Base-by-base conservation (phyloP, 2,888 invertebrate genomes). In the Phalangium opilio region DNA sequence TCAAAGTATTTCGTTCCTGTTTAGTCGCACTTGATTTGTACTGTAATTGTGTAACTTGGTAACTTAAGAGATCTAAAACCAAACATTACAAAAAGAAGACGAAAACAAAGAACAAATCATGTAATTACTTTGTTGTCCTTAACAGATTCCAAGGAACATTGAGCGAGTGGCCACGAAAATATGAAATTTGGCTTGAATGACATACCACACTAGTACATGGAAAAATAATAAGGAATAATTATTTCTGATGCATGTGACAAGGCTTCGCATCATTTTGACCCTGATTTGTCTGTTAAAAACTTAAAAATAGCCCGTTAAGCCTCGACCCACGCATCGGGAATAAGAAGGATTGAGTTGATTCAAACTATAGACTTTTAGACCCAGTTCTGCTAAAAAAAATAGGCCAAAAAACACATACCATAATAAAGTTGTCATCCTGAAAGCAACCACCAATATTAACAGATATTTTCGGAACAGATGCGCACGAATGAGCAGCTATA, bases 381-480 rank as follows among this genome's bases (percentile, higher is more conserved):
- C n/a, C n/a, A n/a, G n/a, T n/a, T n/a, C n/a, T n/a, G n/a, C 11
- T 21, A 19, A 12, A 43, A 34, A 43, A 18, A 21, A 15, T 45
- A 41, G n/a, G 12, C 34, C n/a, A 36, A 36, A 36, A 36, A 15
- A 36, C 12, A 36, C 7, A 48, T 50, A 62, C 62, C 62, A 64
- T 61, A 2, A 60, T 55, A 20, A 60, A 55, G 44, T 56, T 54
- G 43, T 62, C 62, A 47, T 61, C 61, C 14, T 54, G 54, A 41
- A 54, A 57, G 38, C 61, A 61, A 14, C 57, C 59, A 3, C 60
- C 56, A 15, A 63, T 38, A 38, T 61, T 61, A 11, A 64, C 17
- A n/a, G 56, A 47, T 27, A 64, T 57, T 52, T 62, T 62, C 4
- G 63, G 62, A 10, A 61, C 60, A 19, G 47, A 50, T 8, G 55